phyloP scores from a whole-genome alignment of 2,888 invertebrate genomes.

The Stenchaetothrips biformis region DNA sequence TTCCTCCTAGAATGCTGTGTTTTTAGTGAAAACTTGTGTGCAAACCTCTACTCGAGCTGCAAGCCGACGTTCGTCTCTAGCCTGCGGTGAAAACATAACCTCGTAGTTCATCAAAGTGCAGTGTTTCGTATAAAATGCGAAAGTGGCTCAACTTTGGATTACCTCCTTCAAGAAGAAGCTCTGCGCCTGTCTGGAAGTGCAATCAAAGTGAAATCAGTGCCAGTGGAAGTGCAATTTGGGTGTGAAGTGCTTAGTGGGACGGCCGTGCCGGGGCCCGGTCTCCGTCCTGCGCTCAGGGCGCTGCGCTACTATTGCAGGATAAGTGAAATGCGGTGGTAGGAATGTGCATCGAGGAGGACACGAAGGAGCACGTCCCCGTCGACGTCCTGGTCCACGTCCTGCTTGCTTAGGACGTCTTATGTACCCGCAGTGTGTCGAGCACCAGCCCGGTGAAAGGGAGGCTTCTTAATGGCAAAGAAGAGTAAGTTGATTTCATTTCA shows the following conservation, averaged over 20 bases:
- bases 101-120: background rate
- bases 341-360: background rate
- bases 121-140: background rate
- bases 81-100: slow-evolving; percentile 8
- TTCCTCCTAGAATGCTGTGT: background rate
- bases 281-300: background rate
- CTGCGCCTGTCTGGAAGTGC: background rate
- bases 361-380: background rate
- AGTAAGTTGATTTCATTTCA: background rate
- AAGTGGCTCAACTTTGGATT: background rate
- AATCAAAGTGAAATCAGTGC: background rate
- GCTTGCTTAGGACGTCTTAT: slow-evolving; percentile 1
- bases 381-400: too few relatives aligned
- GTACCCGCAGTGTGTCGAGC: background rate
- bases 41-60: background rate
- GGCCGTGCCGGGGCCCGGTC: background rate
- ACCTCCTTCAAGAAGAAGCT: background rate
- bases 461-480: slow-evolving; percentile 19
- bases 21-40: background rate
- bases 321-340: background rate
- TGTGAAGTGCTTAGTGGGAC: background rate
- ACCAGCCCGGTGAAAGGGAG: slow-evolving; percentile 11
- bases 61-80: background rate
- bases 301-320: background rate
- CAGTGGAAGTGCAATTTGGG: background rate